phyloP scores from a whole-genome alignment of 2,113 vertebrate species.

The Myrmecophaga tridactyla region DNA sequence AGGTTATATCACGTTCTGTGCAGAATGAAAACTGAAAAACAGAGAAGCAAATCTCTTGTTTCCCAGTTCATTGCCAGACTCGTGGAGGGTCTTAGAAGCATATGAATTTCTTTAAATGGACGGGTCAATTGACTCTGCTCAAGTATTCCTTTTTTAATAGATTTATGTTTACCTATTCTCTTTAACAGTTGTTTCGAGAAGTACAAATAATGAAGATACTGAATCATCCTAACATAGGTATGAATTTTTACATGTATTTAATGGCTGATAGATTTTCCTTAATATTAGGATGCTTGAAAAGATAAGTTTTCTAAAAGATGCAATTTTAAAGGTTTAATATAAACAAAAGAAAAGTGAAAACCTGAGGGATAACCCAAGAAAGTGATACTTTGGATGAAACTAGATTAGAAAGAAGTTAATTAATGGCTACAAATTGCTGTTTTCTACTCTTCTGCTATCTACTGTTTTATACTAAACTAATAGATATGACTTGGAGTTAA shows the following conservation, averaged over 20 bases:
- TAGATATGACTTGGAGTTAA: background rate
- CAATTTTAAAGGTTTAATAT: background rate
- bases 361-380: background rate
- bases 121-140: background rate
- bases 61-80: background rate
- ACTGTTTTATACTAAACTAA: background rate
- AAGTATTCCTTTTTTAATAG: slow-evolving; percentile 9
- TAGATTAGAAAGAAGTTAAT: background rate
- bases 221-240: slow-evolving; percentile 99
- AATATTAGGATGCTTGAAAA: background rate
- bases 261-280: background rate
- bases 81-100: background rate
- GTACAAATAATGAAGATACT: slow-evolving; percentile 99
- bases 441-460: background rate
- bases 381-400: background rate
- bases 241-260: slow-evolving; percentile 58
- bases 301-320: background rate
- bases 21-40: background rate
- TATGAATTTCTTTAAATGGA: background rate
- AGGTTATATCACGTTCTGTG: background rate
- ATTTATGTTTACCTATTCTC: slow-evolving; percentile 63
- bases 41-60: background rate
- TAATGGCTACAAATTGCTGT: background rate
- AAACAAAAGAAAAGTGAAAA: background rate
- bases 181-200: slow-evolving; percentile 96